Evolutionary conservation across 2,797 vertebrate species (phyloP).

Genomic region (Diplodus puntazzo): DNA sequence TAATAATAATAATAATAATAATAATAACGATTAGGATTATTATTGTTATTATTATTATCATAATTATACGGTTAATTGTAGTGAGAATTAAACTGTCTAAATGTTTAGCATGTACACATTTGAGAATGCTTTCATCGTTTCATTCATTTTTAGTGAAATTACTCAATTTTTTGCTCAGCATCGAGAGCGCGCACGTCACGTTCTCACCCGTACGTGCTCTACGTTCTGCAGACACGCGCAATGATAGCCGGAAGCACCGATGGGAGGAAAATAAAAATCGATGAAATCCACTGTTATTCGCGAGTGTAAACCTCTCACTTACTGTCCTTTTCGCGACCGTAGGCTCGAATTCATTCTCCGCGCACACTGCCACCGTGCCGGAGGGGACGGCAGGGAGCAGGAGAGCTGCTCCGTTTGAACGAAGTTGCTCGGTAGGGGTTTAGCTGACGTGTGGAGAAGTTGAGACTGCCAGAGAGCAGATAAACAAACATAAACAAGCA

Average conservation of each 20-base stretch:
- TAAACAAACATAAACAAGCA: slow-evolving; percentile 87
- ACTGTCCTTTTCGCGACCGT: slow-evolving; percentile 52
- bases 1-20: too few species aligned
- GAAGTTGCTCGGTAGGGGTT: slow-evolving; percentile 80
- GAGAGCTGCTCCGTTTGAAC: slow-evolving; percentile 51
- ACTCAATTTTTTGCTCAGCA: not conserved
- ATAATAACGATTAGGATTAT: too few species aligned
- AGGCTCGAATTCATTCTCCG: slow-evolving; percentile 24
- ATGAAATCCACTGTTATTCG: slow-evolving; percentile 72
- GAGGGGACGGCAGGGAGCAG: slow-evolving; percentile 46
- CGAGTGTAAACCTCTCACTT: slow-evolving; percentile 62
- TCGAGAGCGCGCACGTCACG: slow-evolving; percentile 79
- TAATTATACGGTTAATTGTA: too few species aligned
- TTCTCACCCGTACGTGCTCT: slow-evolving; percentile 62
- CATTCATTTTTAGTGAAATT: not conserved
- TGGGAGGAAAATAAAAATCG: slow-evolving; percentile 84
- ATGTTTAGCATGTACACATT: accelerated
- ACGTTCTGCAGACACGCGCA: slow-evolving; percentile 82
- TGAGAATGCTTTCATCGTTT: not conserved
- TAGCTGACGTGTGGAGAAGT: slow-evolving; percentile 86
- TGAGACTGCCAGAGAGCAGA: slow-evolving; percentile 80
- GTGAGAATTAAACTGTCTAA: not conserved
- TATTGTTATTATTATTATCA: too few species aligned
- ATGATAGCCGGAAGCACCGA: slow-evolving; percentile 88
- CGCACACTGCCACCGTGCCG: slow-evolving; percentile 39